Evolutionary conservation across 2,797 vertebrate genomes (phyloP).

Genomic region (Peromyscus nudipes): DNA sequence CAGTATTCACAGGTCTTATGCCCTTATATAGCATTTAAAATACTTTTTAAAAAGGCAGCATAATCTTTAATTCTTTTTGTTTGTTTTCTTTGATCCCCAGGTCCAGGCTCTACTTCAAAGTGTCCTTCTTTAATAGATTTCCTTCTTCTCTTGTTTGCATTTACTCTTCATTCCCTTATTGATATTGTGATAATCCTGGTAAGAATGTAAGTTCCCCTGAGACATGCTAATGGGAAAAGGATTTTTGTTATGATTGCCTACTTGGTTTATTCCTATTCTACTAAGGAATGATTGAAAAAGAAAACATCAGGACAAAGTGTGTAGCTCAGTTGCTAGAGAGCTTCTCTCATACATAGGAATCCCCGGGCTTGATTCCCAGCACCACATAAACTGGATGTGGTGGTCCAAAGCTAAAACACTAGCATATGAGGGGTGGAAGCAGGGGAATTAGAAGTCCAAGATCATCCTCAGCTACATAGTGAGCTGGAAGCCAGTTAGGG

Average conservation of each 20-base stretch:
- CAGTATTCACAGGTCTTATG: neutral
- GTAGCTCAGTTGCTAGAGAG: neutral
- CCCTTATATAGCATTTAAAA: neutral
- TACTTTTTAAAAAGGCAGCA: neutral
- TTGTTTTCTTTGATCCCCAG: neutral
- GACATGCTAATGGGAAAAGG: neutral
- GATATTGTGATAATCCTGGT: neutral
- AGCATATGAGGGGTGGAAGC: neutral
- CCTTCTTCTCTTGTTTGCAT: neutral
- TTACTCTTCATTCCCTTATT: neutral
- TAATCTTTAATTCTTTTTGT: neutral
- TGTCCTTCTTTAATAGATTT: slow-evolving; percentile 27
- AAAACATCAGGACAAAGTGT: neutral
- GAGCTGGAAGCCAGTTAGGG: neutral
- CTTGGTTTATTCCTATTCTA: slow-evolving; percentile 47
- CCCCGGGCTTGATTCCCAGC: too few species aligned
- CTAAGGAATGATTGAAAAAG: slow-evolving; percentile 4
- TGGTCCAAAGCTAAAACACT: neutral
- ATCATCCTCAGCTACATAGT: neutral
- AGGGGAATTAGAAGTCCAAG: neutral
- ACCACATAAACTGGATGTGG: neutral
- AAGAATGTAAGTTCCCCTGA: neutral
- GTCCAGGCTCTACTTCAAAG: neutral
- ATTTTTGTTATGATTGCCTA: neutral
- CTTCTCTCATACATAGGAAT: neutral